These are phyloP conservation scores for Pygoscelis adeliae DNA, from an alignment of 2,113 vertebrate species.

Conservation along the genomic window DNA sequence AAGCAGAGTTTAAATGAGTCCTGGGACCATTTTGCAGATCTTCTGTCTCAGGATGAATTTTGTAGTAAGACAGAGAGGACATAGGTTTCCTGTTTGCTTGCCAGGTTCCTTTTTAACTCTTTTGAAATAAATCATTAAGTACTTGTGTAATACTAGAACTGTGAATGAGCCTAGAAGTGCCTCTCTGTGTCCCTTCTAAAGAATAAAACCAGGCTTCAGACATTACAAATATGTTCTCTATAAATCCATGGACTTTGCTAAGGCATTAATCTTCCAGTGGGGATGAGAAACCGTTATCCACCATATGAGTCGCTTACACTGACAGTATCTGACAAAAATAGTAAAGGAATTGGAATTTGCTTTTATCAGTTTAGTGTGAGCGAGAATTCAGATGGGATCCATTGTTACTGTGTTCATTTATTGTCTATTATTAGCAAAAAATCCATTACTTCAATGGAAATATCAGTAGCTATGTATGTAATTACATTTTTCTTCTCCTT, in stretches of 20 bases:
- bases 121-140: neutral
- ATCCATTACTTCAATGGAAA: neutral
- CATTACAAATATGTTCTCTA: neutral
- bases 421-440: conserved; percentile 13
- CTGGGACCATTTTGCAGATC: neutral
- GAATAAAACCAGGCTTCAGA: neutral
- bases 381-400: neutral
- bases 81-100: neutral
- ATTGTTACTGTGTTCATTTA: neutral
- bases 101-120: neutral
- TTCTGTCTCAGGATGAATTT: neutral
- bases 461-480: neutral
- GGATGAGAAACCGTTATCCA: neutral
- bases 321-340: neutral
- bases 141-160: neutral
- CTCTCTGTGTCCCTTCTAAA: neutral
- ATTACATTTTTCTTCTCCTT: neutral
- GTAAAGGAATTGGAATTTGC: neutral
- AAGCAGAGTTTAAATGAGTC: neutral
- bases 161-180: neutral
- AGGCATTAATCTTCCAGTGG: neutral
- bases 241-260: neutral
- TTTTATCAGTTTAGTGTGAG: neutral
- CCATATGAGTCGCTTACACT: neutral
- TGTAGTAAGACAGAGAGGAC: neutral